Evolutionary conservation across 2,888 invertebrate species (phyloP).

Genomic region (Cerastis leucographa): DNA sequence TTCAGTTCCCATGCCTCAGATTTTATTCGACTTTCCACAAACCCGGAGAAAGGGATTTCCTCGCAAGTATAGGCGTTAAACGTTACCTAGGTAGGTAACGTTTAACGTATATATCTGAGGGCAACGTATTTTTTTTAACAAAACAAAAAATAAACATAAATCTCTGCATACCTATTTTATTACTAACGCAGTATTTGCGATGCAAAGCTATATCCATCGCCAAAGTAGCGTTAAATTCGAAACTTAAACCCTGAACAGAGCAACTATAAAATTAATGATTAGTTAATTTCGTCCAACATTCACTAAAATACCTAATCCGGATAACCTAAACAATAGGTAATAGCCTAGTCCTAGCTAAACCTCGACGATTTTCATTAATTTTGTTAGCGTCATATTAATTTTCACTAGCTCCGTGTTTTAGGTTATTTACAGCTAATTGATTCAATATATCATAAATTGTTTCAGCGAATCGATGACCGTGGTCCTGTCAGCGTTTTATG

Average conservation of each 20-base stretch:
- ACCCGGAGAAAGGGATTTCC: not conserved
- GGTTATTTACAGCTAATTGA: constrained; percentile 67
- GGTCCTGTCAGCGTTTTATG: constrained; percentile 92
- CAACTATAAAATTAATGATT: constrained; percentile 16
- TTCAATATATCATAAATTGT: constrained; percentile 74
- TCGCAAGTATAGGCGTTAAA: not conserved
- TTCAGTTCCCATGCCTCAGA: not conserved
- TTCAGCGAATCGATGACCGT: constrained; percentile 91
- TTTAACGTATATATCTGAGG: too few species aligned
- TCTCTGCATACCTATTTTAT: not conserved
- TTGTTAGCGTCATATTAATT: constrained; percentile 56
- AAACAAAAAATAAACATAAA: too few species aligned
- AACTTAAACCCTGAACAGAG: constrained; percentile 12
- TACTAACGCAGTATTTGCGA: not conserved
- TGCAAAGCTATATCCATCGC: constrained; percentile 11
- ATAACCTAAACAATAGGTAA: constrained; percentile 29
- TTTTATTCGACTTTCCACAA: not conserved
- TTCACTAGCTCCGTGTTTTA: constrained; percentile 59
- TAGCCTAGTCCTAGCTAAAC: constrained; percentile 44
- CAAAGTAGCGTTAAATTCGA: constrained; percentile 31
- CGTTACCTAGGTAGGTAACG: not conserved
- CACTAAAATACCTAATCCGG: constrained; percentile 35
- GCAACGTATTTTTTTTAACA: too few species aligned
- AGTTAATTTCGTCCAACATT: constrained; percentile 37
- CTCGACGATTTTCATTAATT: constrained; percentile 58